Conservation (phyloP, 2,113 vertebrate genomes). For the Aix galericulata region DNA sequence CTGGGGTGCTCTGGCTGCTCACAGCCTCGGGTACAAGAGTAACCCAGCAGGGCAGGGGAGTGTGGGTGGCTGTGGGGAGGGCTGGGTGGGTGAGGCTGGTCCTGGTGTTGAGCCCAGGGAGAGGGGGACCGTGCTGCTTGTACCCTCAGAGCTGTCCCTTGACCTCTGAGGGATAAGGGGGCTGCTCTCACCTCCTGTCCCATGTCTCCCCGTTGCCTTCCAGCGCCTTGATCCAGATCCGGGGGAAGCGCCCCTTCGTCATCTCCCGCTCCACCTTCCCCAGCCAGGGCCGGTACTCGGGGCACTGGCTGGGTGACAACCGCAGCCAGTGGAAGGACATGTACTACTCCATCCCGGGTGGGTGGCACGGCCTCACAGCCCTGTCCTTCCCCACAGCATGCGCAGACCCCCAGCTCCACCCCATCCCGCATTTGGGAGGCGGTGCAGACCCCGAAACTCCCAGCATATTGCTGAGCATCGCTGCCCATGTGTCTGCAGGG, state of each 20-base stretch:
- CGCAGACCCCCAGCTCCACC: fast-evolving
- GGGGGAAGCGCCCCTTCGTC: conserved; percentile 82
- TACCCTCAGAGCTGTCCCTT: not conserved
- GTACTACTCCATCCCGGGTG: conserved; percentile 84
- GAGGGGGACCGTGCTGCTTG: not conserved
- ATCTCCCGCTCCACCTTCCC: conserved; percentile 92
- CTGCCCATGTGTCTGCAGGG: conserved; percentile 63
- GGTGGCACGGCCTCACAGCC: not conserved
- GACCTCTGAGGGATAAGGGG: fast-evolving
- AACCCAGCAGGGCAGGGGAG: not conserved
- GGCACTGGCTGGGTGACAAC: conserved; percentile 93
- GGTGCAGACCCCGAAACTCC: fast-evolving
- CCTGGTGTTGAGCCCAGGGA: not conserved
- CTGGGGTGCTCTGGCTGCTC: not conserved
- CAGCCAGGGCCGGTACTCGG: conserved; percentile 87
- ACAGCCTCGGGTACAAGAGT: not conserved
- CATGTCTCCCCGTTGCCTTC: not conserved
- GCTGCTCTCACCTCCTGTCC: not conserved
- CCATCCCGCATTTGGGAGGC: not conserved
- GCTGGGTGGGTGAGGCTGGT: not conserved
- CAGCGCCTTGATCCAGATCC: conserved; percentile 83
- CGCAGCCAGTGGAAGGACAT: conserved; percentile 88
- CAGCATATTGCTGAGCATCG: not conserved
- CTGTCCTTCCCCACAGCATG: not conserved
- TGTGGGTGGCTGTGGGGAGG: not conserved